Evolutionary conservation across 2,797 vertebrate species (phyloP).

Genomic region (Leptatherina wallacei): DNA sequence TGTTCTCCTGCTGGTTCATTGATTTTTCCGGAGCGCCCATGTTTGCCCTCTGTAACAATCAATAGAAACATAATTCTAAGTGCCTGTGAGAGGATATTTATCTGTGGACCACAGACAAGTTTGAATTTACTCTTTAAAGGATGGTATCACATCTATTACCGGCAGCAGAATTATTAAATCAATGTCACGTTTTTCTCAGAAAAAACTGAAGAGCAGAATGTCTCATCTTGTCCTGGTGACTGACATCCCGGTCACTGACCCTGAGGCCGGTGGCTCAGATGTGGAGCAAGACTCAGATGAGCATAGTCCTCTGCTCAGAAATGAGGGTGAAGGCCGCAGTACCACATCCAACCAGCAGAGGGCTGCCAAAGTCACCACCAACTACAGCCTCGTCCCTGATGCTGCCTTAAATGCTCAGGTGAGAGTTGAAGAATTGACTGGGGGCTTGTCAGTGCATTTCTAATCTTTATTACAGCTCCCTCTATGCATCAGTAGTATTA

Average conservation of each 20-base stretch:
- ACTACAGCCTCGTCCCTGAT: slow-evolving; percentile 78
- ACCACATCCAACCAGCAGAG: slow-evolving; percentile 42
- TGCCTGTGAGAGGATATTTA: slow-evolving; percentile 4
- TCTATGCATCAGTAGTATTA: background rate
- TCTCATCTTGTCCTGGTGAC: slow-evolving; percentile 77
- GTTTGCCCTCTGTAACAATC: slow-evolving; percentile 27
- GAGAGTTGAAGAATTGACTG: background rate
- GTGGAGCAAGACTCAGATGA: slow-evolving; percentile 66
- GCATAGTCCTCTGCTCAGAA: slow-evolving; percentile 76
- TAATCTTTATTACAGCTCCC: background rate
- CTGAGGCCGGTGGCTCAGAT: slow-evolving; percentile 21
- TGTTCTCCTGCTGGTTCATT: slow-evolving; percentile 40
- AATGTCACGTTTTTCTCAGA: slow-evolving; percentile 58
- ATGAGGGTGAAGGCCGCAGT: slow-evolving; percentile 27
- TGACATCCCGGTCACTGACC: slow-evolving; percentile 48
- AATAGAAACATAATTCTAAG: slow-evolving; percentile 37
- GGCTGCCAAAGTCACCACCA: slow-evolving; percentile 65
- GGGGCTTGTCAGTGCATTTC: background rate
- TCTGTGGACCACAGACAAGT: slow-evolving; percentile 4
- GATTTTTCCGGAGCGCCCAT: slow-evolving; percentile 17
- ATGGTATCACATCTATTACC: background rate
- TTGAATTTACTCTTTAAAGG: slow-evolving; percentile 1
- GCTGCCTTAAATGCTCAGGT: slow-evolving; percentile 73
- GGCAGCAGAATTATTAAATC: background rate
- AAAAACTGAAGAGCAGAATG: slow-evolving; percentile 79